Conservation (phyloP, 2,888 invertebrate species). For the Calameuta pallipes region DNA sequence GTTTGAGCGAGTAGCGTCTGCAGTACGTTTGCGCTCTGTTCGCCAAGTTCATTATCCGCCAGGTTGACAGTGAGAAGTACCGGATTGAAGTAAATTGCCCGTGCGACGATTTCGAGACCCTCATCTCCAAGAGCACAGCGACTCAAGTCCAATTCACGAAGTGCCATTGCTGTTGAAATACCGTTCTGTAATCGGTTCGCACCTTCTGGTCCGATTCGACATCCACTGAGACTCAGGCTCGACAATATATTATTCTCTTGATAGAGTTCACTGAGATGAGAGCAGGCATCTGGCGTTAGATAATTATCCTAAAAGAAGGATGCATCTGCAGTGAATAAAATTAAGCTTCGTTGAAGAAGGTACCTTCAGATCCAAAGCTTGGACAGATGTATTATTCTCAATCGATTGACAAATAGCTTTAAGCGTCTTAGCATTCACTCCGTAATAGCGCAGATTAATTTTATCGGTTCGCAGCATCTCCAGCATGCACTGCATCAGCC, state of each 20-base stretch:
- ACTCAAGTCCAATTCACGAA: slow-evolving; percentile 64
- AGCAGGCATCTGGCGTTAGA: slow-evolving; percentile 59
- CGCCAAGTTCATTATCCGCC: slow-evolving; percentile 68
- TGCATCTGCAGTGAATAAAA: not conserved
- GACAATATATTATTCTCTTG: slow-evolving; percentile 56
- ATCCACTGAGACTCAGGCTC: slow-evolving; percentile 62
- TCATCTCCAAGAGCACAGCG: slow-evolving; percentile 66
- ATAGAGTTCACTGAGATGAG: slow-evolving; percentile 61
- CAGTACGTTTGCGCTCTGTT: slow-evolving; percentile 61
- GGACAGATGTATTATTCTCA: slow-evolving; percentile 42
- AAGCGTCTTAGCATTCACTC: slow-evolving; percentile 46
- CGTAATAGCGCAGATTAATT: slow-evolving; percentile 52
- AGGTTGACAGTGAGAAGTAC: slow-evolving; percentile 65
- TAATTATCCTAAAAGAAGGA: slow-evolving; percentile 63
- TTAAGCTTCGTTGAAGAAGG: not conserved
- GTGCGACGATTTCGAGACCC: slow-evolving; percentile 59
- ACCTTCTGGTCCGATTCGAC: slow-evolving; percentile 65
- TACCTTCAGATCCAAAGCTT: slow-evolving; percentile 51
- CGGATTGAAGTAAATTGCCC: slow-evolving; percentile 55
- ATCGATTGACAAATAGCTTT: slow-evolving; percentile 49
- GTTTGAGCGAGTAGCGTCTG: slow-evolving; percentile 63
- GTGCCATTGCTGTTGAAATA: slow-evolving; percentile 49
- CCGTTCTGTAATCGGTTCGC: slow-evolving; percentile 59
- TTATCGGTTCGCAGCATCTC: slow-evolving; percentile 45
- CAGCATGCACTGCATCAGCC: slow-evolving; percentile 41